Evolutionary conservation across 2,888 invertebrate genomes (phyloP), one percentile per base, ranked within the genome.

Genomic region (Loripinus fragilis): DNA sequence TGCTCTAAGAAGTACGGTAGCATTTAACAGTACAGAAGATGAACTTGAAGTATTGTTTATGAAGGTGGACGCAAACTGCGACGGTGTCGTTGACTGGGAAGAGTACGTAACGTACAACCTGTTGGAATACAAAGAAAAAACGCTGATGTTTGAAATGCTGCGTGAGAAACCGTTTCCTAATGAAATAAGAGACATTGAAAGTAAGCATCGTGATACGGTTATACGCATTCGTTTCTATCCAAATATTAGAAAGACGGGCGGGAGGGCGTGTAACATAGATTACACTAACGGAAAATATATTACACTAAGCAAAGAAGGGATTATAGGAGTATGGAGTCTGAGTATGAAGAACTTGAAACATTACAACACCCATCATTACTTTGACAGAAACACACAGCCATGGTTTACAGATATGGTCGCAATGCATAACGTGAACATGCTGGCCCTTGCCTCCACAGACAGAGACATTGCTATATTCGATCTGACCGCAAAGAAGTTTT

Each of bases 81-180:
- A 95, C 85, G 95, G 94, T 7, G 92, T 91, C 33, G 94, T 95
- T 0, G 95, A 94, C 83, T 97, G 97, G 97, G 95, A 97, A 90
- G 97, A 97, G 93, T 95, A 97, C 88, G 95, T 97, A 38, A 96
- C 96, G 0, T 96, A 96, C 94, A 94, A 97, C 83, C 95, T 97
- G 78, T 94, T 96, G 79, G 96, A 96, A 65, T 96, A 96, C 94
- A 85, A 90, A 70, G 92, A 91, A 74, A 90, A 88, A 72, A 86
- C 90, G 7, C 76, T 75, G 0, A 92, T 92, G 92, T 82, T 86
- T 12, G 87, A 88, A 72, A 87, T 88, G 89, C 70, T 89, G 25
- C 70, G 84, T 45, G 87, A 88, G 55, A 85, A 85, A 71, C 89
- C 89, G 15, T 89, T 90, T 67, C 87, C 89, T 0, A 86, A 83